Base-by-base conservation (phyloP, 2,797 vertebrate genomes). In the Dendrocincla fuliginosa region DNA sequence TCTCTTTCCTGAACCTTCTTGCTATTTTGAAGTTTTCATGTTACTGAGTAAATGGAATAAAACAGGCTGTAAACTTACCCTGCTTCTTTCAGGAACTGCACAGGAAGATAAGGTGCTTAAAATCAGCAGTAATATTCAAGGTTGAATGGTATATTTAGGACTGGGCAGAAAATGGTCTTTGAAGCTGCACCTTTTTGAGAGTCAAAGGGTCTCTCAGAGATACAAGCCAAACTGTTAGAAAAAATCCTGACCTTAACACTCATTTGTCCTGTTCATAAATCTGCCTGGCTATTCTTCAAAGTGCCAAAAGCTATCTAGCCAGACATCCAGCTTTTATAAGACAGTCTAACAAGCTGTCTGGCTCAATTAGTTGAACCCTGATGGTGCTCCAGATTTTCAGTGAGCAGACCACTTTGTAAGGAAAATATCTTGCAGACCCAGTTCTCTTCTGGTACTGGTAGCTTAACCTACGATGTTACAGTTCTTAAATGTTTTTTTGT, bases 261-360 rank as follows among this genome's bases (percentile, higher is more conserved):
- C 52, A 80, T 85, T 93, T 87, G 93, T 95, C 91, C 93, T 91
- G 94, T 91, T 87, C 91, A 90, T 96, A 97, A 95, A 96, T 96
- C 94, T 95, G 85, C 52, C 63, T 96, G 74, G 83, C 80, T 86
- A 3, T 77, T 92, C 86, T 90, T 96, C 92, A 42, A 87, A 94
- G 78, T 71, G 94, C 94, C 95, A 96, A 89, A 93, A 95, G 84
- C 85, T 94, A 96, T 95, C 95, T 96, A 95, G 92, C 84, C 95
- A 97, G 95, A 90, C 92, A 96, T 93, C 74, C 92, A 97, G 83
- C 41, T 97, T 93, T 95, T 92, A 87, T 71, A 96, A 95, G 89
- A 93, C 95, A 91, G 93, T 94, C 93, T 97, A 94, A 94, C 83
- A 95, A 93, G 80, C 90, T 95, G 93, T 94, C 94, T 97, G 96